Evolutionary conservation across 2,797 vertebrate genomes (phyloP).

Genomic region (Lutjanus campechanus): DNA sequence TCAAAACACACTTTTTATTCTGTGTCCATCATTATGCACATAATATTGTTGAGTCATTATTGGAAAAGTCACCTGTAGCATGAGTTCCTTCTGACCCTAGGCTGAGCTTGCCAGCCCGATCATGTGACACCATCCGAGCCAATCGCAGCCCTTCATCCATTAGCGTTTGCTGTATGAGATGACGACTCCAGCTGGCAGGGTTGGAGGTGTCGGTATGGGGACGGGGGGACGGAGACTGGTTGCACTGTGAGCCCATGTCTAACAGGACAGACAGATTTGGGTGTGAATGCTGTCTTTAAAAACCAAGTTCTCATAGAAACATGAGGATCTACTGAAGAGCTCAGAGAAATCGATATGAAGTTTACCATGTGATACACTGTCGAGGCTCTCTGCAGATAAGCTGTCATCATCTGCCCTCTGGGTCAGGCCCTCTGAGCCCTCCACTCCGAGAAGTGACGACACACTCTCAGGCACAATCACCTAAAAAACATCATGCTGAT

Average conservation of each 20-base stretch:
- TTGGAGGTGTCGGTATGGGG: conserved; percentile 88
- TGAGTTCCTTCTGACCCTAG: conserved; percentile 89
- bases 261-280: conserved; percentile 71
- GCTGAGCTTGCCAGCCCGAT: conserved; percentile 89
- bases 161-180: conserved; percentile 96
- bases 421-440: conserved; percentile 83
- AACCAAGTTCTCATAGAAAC: conserved; percentile 19
- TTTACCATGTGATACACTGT: conserved; percentile 92
- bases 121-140: conserved; percentile 96
- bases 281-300: conserved; percentile 49
- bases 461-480: conserved; percentile 78
- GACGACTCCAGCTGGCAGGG: conserved; percentile 93
- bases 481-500: conserved; percentile 66
- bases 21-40: conserved; percentile 31
- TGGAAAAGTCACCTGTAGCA: conserved; percentile 88
- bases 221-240: conserved; percentile 88
- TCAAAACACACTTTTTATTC: conserved; percentile 50
- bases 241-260: conserved; percentile 86
- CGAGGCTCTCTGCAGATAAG: conserved; percentile 92
- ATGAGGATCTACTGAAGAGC: neutral
- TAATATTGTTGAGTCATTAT: conserved; percentile 38
- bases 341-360: conserved; percentile 1
- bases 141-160: conserved; percentile 98
- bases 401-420: conserved; percentile 91
- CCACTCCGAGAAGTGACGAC: conserved; percentile 75